These are phyloP conservation scores for Leptinotarsa texana DNA, from an alignment of 1,140 invertebrate species.

Conservation along the genomic window DNA sequence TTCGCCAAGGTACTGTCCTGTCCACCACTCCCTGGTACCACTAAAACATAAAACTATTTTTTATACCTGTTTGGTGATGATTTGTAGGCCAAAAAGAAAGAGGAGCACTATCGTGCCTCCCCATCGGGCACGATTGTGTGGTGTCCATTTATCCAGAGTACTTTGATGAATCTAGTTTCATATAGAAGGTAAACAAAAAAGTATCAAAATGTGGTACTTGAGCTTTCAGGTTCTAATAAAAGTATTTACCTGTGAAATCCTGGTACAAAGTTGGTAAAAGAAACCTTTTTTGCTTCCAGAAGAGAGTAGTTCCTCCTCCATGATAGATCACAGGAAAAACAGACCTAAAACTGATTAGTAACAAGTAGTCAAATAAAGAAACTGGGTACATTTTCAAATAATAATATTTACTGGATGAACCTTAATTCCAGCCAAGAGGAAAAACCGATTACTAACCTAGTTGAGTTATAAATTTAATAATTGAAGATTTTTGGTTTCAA, in stretches of 20 bases:
- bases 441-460: constrained; percentile 11
- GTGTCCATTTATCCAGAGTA: constrained; percentile 67
- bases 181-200: constrained; percentile 13
- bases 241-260: constrained; percentile 61
- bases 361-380: neutral
- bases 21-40: constrained; percentile 56
- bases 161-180: constrained; percentile 52
- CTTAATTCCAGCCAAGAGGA: neutral
- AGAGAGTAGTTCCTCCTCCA: constrained; percentile 62
- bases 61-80: constrained; percentile 66
- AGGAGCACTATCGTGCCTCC: constrained; percentile 60
- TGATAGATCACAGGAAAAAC: constrained; percentile 49
- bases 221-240: neutral
- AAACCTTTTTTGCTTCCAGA: constrained; percentile 56
- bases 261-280: constrained; percentile 62
- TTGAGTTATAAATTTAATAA: neutral
- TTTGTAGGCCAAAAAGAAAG: constrained; percentile 63
- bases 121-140: constrained; percentile 65
- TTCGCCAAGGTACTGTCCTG: constrained; percentile 54
- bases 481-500: constrained; percentile 2
- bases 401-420: neutral
- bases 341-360: constrained; percentile 7
- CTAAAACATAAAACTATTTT: constrained; percentile 52
- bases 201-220: neutral
- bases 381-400: neutral